These are phyloP conservation scores for Harpalus rubripes DNA, from an alignment of 2,888 invertebrate genomes.

Conservation along the genomic window DNA sequence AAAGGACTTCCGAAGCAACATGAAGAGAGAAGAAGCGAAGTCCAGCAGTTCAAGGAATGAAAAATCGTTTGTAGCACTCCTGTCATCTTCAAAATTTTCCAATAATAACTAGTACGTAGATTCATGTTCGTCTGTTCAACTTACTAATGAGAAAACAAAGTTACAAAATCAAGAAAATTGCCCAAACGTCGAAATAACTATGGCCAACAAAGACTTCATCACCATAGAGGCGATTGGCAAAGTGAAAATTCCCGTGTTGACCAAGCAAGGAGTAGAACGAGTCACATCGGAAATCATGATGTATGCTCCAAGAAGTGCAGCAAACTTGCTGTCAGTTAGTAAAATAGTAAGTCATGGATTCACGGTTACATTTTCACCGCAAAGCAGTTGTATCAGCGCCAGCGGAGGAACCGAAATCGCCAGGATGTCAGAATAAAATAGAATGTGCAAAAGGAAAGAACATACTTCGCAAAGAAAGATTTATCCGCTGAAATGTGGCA, in stretches of 20 bases:
- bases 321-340: not conserved
- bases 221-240: slow-evolving; percentile 48
- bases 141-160: slow-evolving; percentile 55
- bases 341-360: slow-evolving; percentile 65
- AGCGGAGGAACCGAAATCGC: too few species aligned
- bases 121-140: slow-evolving; percentile 65
- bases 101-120: slow-evolving; percentile 65
- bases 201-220: not conserved
- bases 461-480: slow-evolving; percentile 36
- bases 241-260: slow-evolving; percentile 36
- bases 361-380: slow-evolving; percentile 67
- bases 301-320: slow-evolving; percentile 29
- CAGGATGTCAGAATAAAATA: too few species aligned
- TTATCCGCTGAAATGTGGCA: slow-evolving; percentile 47
- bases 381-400: slow-evolving; percentile 51
- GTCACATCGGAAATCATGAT: slow-evolving; percentile 28
- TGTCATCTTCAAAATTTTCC: slow-evolving; percentile 23
- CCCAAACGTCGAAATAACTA: slow-evolving; percentile 5
- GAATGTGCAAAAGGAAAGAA: not conserved
- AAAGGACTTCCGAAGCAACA: not conserved
- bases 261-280: slow-evolving; percentile 10
- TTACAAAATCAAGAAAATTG: slow-evolving; percentile 11
- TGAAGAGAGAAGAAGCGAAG: slow-evolving; percentile 12
- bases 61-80: not conserved
- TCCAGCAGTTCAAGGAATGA: too few species aligned